Percentiles rank a stretch among this genome's conserved stretches.
These are phyloP conservation scores for Megaceryle alcyon DNA, from an alignment of 2,797 vertebrate species.

Conservation along the genomic window DNA sequence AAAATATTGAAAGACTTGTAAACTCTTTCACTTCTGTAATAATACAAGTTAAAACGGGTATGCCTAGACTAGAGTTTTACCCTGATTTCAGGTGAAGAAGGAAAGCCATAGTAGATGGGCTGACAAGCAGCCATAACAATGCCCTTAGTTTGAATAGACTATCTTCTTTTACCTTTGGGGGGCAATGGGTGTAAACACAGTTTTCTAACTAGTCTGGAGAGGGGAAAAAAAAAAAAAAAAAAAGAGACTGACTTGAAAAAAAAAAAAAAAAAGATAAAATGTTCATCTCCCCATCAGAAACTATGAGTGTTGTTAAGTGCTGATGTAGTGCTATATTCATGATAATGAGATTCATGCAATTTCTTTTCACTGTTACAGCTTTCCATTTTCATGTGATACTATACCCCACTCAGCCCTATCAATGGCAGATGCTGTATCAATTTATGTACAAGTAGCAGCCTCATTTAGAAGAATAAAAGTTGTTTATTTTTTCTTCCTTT, in stretches of 20 bases:
- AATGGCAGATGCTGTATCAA: background rate
- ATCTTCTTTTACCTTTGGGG: background rate
- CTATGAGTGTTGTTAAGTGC: slow-evolving; percentile 2
- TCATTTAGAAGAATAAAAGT: background rate
- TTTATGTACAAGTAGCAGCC: background rate
- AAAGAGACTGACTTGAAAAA: background rate
- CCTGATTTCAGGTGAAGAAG: background rate
- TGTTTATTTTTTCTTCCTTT: background rate
- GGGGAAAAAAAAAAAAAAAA: background rate
- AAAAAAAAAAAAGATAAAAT: background rate
- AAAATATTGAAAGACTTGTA: background rate
- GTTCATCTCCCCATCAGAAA: slow-evolving; percentile 19
- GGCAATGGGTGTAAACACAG: background rate
- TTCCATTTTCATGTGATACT: slow-evolving; percentile 13
- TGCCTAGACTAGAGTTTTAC: background rate
- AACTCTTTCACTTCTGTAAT: background rate
- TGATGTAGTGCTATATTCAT: background rate
- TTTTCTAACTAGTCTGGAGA: background rate
- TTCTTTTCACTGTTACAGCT: slow-evolving; percentile 17
- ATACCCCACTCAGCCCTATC: slow-evolving; percentile 13
- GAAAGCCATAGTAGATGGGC: background rate
- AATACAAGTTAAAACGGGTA: background rate
- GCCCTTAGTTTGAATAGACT: background rate
- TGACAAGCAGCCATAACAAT: background rate
- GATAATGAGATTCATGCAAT: slow-evolving; percentile 50